Percentiles rank a stretch among this genome's conserved stretches.
Evolutionary conservation across 2,888 invertebrate genomes (phyloP).

Genomic region (Girardia tigrina): DNA sequence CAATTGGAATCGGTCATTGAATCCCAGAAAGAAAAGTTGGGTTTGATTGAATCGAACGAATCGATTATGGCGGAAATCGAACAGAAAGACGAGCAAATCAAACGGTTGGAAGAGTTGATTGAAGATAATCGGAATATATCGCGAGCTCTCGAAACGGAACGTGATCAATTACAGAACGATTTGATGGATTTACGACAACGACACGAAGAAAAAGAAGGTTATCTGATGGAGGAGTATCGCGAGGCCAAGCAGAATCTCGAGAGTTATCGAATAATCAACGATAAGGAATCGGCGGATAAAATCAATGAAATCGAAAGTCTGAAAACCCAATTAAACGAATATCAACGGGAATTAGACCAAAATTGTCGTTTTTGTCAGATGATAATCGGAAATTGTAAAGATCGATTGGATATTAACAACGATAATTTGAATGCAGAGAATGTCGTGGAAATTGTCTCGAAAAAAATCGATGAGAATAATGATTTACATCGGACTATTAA

Average conservation of each 20-base stretch:
- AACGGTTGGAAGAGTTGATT: constrained; percentile 31
- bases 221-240: constrained; percentile 31
- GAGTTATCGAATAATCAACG: background rate
- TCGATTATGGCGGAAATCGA: background rate
- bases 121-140: constrained; percentile 36
- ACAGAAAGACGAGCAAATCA: background rate
- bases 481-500: too few relatives aligned
- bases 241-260: constrained; percentile 27
- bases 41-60: background rate
- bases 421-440: too few relatives aligned
- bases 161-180: constrained; percentile 33
- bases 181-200: constrained; percentile 28
- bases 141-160: constrained; percentile 34
- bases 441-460: too few relatives aligned
- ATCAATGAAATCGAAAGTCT: background rate
- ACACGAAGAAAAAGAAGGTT: constrained; percentile 34
- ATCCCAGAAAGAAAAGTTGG: background rate
- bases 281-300: background rate
- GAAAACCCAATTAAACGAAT: background rate
- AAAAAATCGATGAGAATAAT: too few relatives aligned
- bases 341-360: too few relatives aligned
- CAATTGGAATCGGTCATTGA: background rate
- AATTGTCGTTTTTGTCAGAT: too few relatives aligned
- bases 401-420: too few relatives aligned
- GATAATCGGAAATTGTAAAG: too few relatives aligned